phyloP scores from a whole-genome alignment of 2,113 vertebrate species.

The Psittacula cyanocephala region DNA sequence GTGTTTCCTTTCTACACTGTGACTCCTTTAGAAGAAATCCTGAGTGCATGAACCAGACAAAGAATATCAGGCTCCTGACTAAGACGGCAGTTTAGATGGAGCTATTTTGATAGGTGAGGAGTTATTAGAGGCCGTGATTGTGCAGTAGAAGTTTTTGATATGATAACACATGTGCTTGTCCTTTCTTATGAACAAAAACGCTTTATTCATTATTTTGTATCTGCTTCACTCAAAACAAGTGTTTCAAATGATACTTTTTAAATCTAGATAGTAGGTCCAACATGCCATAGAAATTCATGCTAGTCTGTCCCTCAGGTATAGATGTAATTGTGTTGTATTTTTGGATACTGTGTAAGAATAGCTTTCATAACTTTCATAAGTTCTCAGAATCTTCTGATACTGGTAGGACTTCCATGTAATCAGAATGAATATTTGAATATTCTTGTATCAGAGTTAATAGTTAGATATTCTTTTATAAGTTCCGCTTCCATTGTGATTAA shows the following conservation, averaged over 20 bases:
- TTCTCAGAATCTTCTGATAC: background rate
- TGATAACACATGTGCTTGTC: background rate
- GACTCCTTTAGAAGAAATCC: background rate
- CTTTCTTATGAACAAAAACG: background rate
- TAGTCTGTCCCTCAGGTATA: background rate
- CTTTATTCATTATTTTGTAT: background rate
- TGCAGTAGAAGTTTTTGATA: background rate
- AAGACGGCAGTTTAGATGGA: background rate
- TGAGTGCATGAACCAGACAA: background rate
- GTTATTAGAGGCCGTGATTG: background rate
- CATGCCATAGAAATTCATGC: background rate
- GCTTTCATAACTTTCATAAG: background rate
- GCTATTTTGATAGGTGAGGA: background rate
- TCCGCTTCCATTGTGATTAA: slow-evolving; percentile 22
- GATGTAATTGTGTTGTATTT: background rate
- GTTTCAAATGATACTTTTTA: background rate
- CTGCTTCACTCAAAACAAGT: background rate
- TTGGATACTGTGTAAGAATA: background rate
- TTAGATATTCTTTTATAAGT: background rate
- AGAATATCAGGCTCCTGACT: background rate
- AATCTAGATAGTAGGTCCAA: background rate
- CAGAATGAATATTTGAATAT: slow-evolving; percentile 19
- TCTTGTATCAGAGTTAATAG: slow-evolving; percentile 11
- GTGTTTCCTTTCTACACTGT: background rate
- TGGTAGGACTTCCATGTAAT: background rate